These are phyloP conservation scores for Drosophila kikkawai DNA, from an alignment of 1,140 invertebrate genomes.

Conservation along the genomic window DNA sequence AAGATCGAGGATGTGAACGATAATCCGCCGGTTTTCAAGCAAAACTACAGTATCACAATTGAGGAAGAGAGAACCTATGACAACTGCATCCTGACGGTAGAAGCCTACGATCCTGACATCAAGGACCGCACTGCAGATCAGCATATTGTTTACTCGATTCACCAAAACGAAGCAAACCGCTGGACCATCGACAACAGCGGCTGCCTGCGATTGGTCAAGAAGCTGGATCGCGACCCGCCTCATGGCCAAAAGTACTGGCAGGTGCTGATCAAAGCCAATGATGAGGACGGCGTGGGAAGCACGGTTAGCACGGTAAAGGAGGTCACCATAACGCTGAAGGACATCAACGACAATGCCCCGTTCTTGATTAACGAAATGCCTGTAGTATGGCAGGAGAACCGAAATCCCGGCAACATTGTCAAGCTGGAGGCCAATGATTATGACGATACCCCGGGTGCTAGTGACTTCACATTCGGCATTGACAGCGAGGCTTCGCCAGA, in stretches of 20 bases:
- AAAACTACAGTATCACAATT: constrained; percentile 89
- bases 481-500: constrained; percentile 88
- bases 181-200: constrained; percentile 90
- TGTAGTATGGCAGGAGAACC: constrained; percentile 93
- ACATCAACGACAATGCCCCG: constrained; percentile 96
- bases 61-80: constrained; percentile 88
- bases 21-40: constrained; percentile 91
- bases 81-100: constrained; percentile 88
- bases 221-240: constrained; percentile 94
- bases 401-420: constrained; percentile 89
- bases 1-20: constrained; percentile 94
- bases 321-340: constrained; percentile 91
- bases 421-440: constrained; percentile 91
- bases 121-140: constrained; percentile 90
- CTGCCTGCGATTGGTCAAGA: constrained; percentile 91
- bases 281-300: constrained; percentile 90
- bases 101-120: constrained; percentile 94
- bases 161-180: constrained; percentile 89
- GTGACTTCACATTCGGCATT: constrained; percentile 90
- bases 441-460: constrained; percentile 91
- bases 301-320: constrained; percentile 88
- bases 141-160: constrained; percentile 91
- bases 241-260: constrained; percentile 93
- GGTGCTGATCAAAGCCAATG: constrained; percentile 92
- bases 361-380: constrained; percentile 92